phyloP scores from a whole-genome alignment of 2,888 invertebrate genomes.

The Glaucopsyche alexis region DNA sequence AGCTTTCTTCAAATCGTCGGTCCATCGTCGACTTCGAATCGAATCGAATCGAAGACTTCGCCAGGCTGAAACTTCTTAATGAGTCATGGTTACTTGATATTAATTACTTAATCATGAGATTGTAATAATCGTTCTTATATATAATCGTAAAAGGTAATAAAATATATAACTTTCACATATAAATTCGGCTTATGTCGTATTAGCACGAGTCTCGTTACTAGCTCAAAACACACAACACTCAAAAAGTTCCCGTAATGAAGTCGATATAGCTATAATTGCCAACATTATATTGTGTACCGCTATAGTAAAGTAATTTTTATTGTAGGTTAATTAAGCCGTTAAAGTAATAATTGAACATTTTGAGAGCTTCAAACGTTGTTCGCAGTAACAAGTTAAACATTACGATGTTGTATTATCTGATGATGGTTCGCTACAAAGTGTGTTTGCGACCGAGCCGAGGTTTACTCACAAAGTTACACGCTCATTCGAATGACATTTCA shows the following conservation, averaged over 20 bases:
- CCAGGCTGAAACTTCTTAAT: not conserved
- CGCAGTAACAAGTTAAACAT: slow-evolving; percentile 15
- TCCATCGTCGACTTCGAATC: too few relatives aligned
- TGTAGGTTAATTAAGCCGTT: slow-evolving; percentile 23
- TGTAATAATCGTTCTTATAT: not conserved
- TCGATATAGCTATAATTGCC: slow-evolving; percentile 28
- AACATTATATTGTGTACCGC: slow-evolving; percentile 6
- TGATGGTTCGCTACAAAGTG: slow-evolving; percentile 37
- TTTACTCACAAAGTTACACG: slow-evolving; percentile 38
- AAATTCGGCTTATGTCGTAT: slow-evolving; percentile 3
- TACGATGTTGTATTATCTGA: slow-evolving; percentile 23
- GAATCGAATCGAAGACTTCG: too few relatives aligned
- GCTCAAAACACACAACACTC: slow-evolving; percentile 16
- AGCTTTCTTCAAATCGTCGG: too few relatives aligned
- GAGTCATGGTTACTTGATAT: not conserved
- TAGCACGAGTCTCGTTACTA: slow-evolving; percentile 21
- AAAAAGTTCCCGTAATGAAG: slow-evolving; percentile 22
- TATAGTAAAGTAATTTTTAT: slow-evolving; percentile 26
- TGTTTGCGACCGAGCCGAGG: slow-evolving; percentile 33
- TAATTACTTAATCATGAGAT: not conserved
- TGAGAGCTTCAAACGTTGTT: slow-evolving; percentile 31
- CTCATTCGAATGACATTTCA: slow-evolving; percentile 33
- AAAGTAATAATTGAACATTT: slow-evolving; percentile 26
- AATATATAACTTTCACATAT: not conserved
- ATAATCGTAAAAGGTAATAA: not conserved